These are phyloP conservation scores for Drosophila pallidifrons DNA, from an alignment of 1,140 invertebrate species.

Conservation along the genomic window DNA sequence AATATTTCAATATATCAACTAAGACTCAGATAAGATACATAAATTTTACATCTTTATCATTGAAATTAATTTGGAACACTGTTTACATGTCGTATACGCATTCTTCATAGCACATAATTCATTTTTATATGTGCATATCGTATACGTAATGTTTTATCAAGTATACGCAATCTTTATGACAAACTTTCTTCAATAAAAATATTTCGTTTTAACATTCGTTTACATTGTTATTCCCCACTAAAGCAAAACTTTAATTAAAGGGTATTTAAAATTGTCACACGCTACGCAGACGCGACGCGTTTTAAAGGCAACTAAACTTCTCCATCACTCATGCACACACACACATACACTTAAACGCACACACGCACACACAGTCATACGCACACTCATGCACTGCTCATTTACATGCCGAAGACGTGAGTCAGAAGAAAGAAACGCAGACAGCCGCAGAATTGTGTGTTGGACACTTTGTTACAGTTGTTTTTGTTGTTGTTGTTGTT, in stretches of 20 bases:
- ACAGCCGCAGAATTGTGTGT: conserved; percentile 36
- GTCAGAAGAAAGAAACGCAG: conserved; percentile 50
- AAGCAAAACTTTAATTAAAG: background rate
- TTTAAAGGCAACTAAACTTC: conserved; percentile 49
- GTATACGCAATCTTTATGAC: too few relatives aligned
- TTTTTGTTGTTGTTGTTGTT: conserved; percentile 1
- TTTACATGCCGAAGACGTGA: conserved; percentile 75
- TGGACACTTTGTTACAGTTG: conserved; percentile 44
- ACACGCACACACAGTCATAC: background rate
- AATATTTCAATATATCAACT: too few relatives aligned
- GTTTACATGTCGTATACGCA: too few relatives aligned
- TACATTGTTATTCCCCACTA: conserved; percentile 3
- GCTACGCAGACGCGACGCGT: conserved; percentile 62
- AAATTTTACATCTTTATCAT: too few relatives aligned
- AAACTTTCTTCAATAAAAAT: too few relatives aligned
- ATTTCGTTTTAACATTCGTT: too few relatives aligned
- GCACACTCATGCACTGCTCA: conserved; percentile 45
- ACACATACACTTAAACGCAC: conserved; percentile 1
- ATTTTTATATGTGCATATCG: too few relatives aligned
- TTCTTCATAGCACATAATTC: too few relatives aligned
- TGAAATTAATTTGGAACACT: too few relatives aligned
- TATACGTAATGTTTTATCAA: too few relatives aligned
- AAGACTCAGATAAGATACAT: too few relatives aligned
- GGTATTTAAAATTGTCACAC: conserved; percentile 70
- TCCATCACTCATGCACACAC: conserved; percentile 43